Evolutionary conservation across 2,113 vertebrate genomes (phyloP).

Genomic region (Muscicapa adusta): DNA sequence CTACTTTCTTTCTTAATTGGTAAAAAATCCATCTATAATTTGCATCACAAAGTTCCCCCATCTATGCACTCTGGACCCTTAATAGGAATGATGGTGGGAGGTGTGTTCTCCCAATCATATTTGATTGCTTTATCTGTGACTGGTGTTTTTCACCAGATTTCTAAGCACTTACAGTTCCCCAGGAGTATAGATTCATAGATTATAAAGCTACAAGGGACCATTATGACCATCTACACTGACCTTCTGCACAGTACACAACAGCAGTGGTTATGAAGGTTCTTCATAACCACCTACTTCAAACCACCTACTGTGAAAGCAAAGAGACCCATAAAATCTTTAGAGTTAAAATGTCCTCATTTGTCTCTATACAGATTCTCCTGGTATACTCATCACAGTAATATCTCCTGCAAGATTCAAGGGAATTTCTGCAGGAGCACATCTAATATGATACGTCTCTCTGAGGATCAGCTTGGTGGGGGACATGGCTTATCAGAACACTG

Average conservation of each 20-base stretch:
- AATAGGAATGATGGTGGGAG: background rate
- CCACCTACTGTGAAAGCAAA: background rate
- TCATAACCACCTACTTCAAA: background rate
- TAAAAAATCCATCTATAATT: background rate
- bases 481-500: background rate
- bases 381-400: background rate
- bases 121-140: background rate
- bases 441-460: background rate
- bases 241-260: background rate
- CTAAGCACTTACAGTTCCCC: background rate
- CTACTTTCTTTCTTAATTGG: background rate
- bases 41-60: rapidly evolving
- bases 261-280: background rate
- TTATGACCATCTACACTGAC: background rate
- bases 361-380: background rate
- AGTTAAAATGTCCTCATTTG: background rate
- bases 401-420: background rate
- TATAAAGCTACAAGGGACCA: background rate
- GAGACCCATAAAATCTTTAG: background rate
- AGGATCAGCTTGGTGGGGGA: background rate
- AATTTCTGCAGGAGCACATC: background rate
- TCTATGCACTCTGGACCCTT: background rate
- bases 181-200: constrained; percentile 16
- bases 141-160: background rate
- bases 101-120: background rate